phyloP scores from a whole-genome alignment of 1,140 invertebrate species.

The Antheraea pernyi region DNA sequence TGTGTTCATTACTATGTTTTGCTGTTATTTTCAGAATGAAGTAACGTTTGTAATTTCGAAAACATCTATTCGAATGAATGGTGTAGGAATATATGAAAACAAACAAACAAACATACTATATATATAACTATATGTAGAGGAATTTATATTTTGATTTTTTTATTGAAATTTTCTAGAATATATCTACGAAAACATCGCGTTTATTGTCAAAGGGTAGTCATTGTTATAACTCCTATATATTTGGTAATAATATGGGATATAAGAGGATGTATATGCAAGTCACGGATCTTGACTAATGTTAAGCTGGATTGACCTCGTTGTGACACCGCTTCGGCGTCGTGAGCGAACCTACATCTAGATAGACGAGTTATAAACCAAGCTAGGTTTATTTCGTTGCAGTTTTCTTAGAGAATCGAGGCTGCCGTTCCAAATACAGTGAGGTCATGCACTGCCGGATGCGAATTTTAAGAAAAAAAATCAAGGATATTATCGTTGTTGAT shows the following conservation, averaged over 20 bases:
- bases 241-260: background rate
- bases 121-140: too few species aligned
- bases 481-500: background rate
- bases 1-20: too few species aligned
- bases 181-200: too few species aligned
- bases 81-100: too few species aligned
- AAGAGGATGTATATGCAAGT: background rate
- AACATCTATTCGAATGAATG: too few species aligned
- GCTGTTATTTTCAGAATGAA: too few species aligned
- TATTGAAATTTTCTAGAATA: too few species aligned
- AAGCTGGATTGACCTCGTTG: slow-evolving; percentile 15
- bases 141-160: too few species aligned
- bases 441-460: background rate
- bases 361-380: slow-evolving; percentile 17
- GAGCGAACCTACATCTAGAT: slow-evolving; percentile 23
- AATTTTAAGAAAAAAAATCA: background rate
- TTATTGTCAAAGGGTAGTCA: too few species aligned
- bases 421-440: background rate
- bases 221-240: too few species aligned
- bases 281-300: slow-evolving; percentile 1
- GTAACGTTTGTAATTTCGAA: too few species aligned
- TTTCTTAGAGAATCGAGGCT: background rate
- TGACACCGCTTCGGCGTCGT: slow-evolving; percentile 24
- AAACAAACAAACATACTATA: too few species aligned
- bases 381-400: background rate